Percentiles rank a stretch among this genome's conserved stretches.
phyloP scores from a whole-genome alignment of 2,797 vertebrate genomes.

The Oryzias sinensis region DNA sequence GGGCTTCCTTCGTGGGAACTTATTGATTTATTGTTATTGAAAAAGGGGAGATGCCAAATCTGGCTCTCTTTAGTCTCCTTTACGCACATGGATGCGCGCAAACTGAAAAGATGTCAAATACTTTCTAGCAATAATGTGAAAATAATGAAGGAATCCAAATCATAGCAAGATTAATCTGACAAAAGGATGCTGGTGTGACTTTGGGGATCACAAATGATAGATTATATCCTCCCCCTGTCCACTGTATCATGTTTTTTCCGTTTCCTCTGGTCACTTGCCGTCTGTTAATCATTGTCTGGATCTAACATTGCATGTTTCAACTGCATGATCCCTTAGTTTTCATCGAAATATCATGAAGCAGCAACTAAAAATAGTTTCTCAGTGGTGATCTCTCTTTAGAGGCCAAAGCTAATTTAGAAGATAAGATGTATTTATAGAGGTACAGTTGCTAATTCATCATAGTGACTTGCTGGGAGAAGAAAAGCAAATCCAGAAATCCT shows the following conservation, averaged over 20 bases:
- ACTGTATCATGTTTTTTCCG: too few species aligned
- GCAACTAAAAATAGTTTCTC: constrained; percentile 21
- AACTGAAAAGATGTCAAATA: not conserved
- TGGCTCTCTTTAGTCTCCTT: constrained; percentile 5
- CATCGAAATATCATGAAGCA: constrained; percentile 4
- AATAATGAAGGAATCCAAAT: too few species aligned
- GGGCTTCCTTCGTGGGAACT: constrained; percentile 39
- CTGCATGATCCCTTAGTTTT: not conserved
- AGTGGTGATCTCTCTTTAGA: constrained; percentile 33
- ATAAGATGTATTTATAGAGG: constrained; percentile 13
- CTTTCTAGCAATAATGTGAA: too few species aligned
- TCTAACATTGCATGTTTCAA: not conserved
- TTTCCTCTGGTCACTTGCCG: not conserved
- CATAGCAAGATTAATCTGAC: too few species aligned
- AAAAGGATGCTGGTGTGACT: too few species aligned
- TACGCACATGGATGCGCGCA: too few species aligned
- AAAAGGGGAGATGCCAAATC: constrained; percentile 39
- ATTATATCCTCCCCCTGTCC: too few species aligned
- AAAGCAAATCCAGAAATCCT: too few species aligned
- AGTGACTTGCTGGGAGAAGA: too few species aligned
- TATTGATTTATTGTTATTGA: constrained; percentile 64
- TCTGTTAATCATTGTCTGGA: not conserved
- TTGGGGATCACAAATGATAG: too few species aligned
- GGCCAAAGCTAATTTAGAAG: constrained; percentile 13
- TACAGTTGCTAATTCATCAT: too few species aligned